A percentile compares a stretch with the other conserved stretches of the same genome.
Evolutionary conservation across 2,888 invertebrate species (phyloP).

Genomic region (Mimas tiliae): DNA sequence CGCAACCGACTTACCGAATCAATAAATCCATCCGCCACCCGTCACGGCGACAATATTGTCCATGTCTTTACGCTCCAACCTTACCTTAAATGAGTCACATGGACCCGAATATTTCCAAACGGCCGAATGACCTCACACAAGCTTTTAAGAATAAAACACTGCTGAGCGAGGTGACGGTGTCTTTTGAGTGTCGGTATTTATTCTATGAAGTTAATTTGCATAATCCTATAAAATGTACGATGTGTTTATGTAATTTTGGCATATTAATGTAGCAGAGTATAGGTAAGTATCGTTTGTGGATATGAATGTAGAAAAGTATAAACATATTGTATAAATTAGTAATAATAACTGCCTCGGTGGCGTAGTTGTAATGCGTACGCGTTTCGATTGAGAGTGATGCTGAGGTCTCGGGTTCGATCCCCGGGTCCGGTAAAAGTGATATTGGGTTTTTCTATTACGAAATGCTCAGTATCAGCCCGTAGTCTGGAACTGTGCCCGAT

Average conservation of each 20-base stretch:
- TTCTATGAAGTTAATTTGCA: not conserved
- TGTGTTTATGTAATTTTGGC: not conserved
- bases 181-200: slow-evolving; percentile 16
- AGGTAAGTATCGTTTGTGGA: too few species aligned
- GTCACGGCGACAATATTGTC: slow-evolving; percentile 32
- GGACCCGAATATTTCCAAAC: slow-evolving; percentile 57
- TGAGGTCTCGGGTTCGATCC: too few species aligned
- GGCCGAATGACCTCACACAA: slow-evolving; percentile 63
- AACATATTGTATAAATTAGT: too few species aligned
- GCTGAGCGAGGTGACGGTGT: slow-evolving; percentile 37
- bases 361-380: too few species aligned
- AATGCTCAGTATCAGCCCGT: too few species aligned
- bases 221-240: not conserved
- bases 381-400: too few species aligned
- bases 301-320: too few species aligned
- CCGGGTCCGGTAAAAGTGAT: too few species aligned
- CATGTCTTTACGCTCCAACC: slow-evolving; percentile 50
- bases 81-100: slow-evolving; percentile 52
- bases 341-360: too few species aligned
- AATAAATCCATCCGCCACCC: slow-evolving; percentile 46
- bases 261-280: not conserved
- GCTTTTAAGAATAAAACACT: slow-evolving; percentile 54
- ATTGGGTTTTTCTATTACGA: too few species aligned
- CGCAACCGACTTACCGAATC: slow-evolving; percentile 41
- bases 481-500: too few species aligned